Base-by-base conservation (phyloP, 2,888 invertebrate genomes). In the Cyclophora punctaria region DNA sequence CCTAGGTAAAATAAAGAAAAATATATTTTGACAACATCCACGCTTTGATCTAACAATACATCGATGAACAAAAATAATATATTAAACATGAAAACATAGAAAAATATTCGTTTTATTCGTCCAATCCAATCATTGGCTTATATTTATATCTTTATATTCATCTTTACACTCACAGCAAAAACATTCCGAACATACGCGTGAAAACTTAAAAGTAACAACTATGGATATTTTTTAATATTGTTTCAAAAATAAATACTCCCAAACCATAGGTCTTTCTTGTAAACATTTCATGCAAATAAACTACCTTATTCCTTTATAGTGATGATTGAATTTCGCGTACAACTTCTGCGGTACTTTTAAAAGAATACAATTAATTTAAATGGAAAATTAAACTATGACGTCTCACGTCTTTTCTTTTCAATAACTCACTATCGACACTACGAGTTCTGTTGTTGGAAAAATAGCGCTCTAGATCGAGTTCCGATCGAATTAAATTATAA, bases 1-100 rank as follows among this genome's bases (percentile, higher is more conserved):
- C 67, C 67, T 62, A 67, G 35, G 47, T 48, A 54, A 62, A 64
- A 65, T 64, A 52, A 65, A 66, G 57, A 53, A 62, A 59, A 67
- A 52, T 64, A 56, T 53, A 41, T 64, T 67, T 69, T 64, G 69
- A 71, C 68, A 71, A 58, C 59, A 59, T 57, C 55, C 58, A 60
- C 5, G 37, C 52, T 48, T 54, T 55, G 58, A 52, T 57, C 59
- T 51, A 49, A 58, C 49, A 52, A 53, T 55, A 53, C 48, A 52
- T 46, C 40, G 46, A 60, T 51, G 58, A 59, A 63, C 59, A 59
- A 60, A 60, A 56, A 40, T 55, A 53, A 60, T 52, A 52, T 57
- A 57, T 48, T 41, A 37, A 37, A 37, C 37, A 37, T 37, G 4
- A 37, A 37, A 37, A 37, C 37, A 37, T 5, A 37, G 4, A 37